These are phyloP conservation scores for Enoplosus armatus DNA, from an alignment of 2,797 vertebrate species.

Conservation along the genomic window DNA sequence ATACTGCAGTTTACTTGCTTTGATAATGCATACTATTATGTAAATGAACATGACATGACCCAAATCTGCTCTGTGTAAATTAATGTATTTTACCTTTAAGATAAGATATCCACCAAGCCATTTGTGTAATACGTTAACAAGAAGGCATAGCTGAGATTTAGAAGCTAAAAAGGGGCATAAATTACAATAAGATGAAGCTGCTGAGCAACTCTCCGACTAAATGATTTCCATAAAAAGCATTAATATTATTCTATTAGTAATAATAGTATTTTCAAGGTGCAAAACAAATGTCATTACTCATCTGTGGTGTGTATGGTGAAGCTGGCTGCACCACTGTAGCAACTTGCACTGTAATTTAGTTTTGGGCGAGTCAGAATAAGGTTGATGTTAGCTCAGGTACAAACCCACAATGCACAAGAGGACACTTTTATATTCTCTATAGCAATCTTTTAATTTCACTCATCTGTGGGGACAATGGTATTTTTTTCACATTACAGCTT, in stretches of 20 bases:
- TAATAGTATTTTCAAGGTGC: constrained; percentile 58
- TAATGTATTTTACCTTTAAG: constrained; percentile 87
- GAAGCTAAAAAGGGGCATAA: constrained; percentile 74
- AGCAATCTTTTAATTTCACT: neutral
- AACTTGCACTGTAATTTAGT: constrained; percentile 14
- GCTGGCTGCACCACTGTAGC: constrained; percentile 3
- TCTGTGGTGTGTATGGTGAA: constrained; percentile 21
- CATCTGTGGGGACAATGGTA: neutral
- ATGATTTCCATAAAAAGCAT: constrained; percentile 69
- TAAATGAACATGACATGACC: constrained; percentile 84
- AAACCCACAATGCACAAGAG: neutral
- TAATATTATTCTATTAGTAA: constrained; percentile 69
- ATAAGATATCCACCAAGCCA: constrained; percentile 69
- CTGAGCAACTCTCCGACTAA: constrained; percentile 67
- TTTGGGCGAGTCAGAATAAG: constrained; percentile 15
- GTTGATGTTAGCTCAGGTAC: constrained; percentile 1
- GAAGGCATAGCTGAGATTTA: constrained; percentile 68
- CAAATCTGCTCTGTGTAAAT: constrained; percentile 85
- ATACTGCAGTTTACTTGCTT: constrained; percentile 79
- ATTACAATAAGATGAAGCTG: constrained; percentile 75
- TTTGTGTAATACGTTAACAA: constrained; percentile 75
- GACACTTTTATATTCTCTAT: neutral
- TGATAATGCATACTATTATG: constrained; percentile 85
- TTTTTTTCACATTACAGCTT: neutral
- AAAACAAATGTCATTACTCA: constrained; percentile 74